Evolutionary conservation across 2,113 vertebrate species (phyloP).

Genomic region (Melospiza georgiana): DNA sequence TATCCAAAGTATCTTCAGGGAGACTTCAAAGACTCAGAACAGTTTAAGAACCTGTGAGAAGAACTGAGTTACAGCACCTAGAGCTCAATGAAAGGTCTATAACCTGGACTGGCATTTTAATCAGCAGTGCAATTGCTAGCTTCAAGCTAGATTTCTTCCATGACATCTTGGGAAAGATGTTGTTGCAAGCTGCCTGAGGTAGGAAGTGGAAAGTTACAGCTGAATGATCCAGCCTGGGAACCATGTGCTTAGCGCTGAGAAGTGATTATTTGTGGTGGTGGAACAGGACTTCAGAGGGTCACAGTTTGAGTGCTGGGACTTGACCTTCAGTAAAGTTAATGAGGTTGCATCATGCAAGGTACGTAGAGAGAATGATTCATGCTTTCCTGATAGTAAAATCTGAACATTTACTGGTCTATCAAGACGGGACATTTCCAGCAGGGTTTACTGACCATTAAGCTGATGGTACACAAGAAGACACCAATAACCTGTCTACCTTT

Average conservation of each 20-base stretch:
- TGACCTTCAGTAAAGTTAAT: background rate
- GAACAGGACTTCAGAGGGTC: background rate
- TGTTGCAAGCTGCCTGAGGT: background rate
- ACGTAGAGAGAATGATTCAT: background rate
- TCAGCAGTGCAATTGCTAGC: background rate
- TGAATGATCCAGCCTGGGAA: background rate
- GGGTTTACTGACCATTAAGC: background rate
- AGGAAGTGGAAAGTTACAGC: background rate
- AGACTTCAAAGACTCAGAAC: background rate
- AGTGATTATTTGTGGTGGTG: background rate
- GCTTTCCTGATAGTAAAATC: background rate
- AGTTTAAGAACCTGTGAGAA: background rate
- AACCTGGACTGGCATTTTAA: background rate
- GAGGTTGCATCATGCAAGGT: background rate
- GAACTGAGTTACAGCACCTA: background rate
- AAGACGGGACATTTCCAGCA: background rate
- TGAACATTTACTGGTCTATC: background rate
- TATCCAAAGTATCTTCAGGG: background rate
- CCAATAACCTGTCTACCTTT: background rate
- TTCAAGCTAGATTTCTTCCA: background rate
- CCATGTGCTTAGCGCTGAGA: rapidly evolving
- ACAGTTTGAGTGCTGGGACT: background rate
- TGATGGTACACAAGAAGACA: background rate
- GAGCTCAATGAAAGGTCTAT: background rate
- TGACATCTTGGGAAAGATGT: background rate